phyloP scores from a whole-genome alignment of 2,888 invertebrate species.

The Nomada fucata region DNA sequence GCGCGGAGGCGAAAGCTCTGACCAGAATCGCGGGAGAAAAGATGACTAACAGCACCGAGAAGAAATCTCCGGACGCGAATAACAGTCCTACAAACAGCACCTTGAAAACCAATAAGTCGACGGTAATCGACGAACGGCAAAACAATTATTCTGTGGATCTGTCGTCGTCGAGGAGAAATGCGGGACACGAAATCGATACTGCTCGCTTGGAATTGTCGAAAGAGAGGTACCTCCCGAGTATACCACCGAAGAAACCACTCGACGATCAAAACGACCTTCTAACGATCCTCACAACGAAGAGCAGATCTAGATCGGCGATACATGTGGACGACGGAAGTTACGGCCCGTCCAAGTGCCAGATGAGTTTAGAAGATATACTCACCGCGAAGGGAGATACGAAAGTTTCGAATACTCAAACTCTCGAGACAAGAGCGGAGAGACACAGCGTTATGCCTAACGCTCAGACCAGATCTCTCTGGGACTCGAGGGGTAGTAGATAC shows the following conservation, averaged over 20 bases:
- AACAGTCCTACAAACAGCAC: not conserved
- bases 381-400: conserved; percentile 71
- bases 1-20: conserved; percentile 76
- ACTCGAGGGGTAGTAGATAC: conserved; percentile 57
- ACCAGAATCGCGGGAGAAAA: conserved; percentile 31
- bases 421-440: conserved; percentile 52
- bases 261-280: conserved; percentile 76
- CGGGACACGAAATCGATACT: conserved; percentile 31
- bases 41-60: conserved; percentile 29
- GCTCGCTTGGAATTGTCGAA: conserved; percentile 30
- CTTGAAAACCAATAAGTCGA: conserved; percentile 15
- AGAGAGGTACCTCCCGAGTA: conserved; percentile 21
- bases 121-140: conserved; percentile 42
- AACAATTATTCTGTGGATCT: conserved; percentile 22
- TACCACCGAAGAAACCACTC: conserved; percentile 54
- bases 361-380: conserved; percentile 80
- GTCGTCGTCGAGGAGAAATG: conserved; percentile 25
- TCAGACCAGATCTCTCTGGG: conserved; percentile 48
- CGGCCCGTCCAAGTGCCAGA: conserved; percentile 76
- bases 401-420: conserved; percentile 59
- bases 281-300: conserved; percentile 79
- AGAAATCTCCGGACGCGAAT: not conserved
- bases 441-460: not conserved
- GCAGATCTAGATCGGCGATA: conserved; percentile 79
- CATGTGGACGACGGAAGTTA: conserved; percentile 78